phyloP scores from a whole-genome alignment of 2,113 vertebrate genomes.

The Raja brachyura region DNA sequence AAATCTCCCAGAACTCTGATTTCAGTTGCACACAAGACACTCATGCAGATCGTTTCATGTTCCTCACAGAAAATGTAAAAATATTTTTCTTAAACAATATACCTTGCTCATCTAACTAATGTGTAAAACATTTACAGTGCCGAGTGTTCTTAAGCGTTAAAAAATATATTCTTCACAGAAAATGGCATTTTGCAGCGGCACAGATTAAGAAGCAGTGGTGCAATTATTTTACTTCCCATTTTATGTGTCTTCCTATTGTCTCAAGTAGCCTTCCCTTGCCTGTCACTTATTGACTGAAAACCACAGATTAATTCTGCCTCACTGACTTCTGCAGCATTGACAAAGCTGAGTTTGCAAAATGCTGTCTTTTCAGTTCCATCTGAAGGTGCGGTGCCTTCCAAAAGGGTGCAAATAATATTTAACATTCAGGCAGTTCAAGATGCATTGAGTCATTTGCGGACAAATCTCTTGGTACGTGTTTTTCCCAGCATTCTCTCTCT shows the following conservation, averaged over 20 bases:
- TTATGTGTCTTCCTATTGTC: neutral
- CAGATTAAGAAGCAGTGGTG: neutral
- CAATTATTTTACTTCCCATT: neutral
- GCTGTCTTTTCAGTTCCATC: neutral
- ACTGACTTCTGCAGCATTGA: neutral
- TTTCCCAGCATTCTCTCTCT: conserved; percentile 49
- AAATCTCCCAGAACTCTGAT: neutral
- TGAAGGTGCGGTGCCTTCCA: neutral
- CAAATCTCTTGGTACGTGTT: neutral
- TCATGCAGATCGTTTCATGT: too few species aligned
- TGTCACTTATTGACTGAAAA: conserved; percentile 15
- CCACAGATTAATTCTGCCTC: conserved; percentile 16
- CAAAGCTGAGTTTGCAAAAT: conserved; percentile 23
- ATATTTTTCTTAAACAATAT: too few species aligned
- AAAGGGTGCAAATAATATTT: conserved; percentile 20
- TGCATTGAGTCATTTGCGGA: too few species aligned
- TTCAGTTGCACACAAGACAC: too few species aligned
- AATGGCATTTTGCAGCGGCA: neutral
- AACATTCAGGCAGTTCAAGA: conserved; percentile 7
- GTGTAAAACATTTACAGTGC: neutral
- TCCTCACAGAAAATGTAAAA: too few species aligned
- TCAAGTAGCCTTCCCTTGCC: neutral
- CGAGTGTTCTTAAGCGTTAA: neutral
- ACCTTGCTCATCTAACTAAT: neutral
- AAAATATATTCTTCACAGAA: neutral